phyloP scores from a whole-genome alignment of 1,140 invertebrate species.

The Drosophila pectinifera region DNA sequence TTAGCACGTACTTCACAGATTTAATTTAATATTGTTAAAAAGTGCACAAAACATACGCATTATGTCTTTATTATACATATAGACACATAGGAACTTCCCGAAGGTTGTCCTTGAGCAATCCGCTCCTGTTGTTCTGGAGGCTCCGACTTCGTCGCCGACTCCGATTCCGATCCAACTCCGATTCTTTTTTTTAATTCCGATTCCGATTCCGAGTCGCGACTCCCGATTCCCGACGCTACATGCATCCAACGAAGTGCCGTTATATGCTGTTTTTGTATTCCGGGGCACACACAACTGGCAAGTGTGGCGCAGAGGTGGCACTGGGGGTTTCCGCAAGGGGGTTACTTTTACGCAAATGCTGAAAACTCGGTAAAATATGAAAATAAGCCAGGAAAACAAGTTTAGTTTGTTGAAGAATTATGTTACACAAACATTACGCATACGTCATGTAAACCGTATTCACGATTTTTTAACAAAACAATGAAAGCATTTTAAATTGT shows the following conservation, averaged over 20 bases:
- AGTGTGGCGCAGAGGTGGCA: conserved; percentile 24
- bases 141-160: conserved; percentile 3
- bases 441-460: neutral
- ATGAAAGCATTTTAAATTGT: too few relatives aligned
- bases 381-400: too few relatives aligned
- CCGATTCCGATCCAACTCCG: conserved; percentile 12
- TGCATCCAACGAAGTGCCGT: conserved; percentile 34
- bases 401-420: neutral
- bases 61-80: too few relatives aligned
- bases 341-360: neutral
- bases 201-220: conserved; percentile 8
- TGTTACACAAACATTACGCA: conserved; percentile 1
- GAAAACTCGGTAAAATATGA: neutral
- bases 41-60: too few relatives aligned
- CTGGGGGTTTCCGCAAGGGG: neutral
- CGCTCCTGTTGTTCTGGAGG: conserved; percentile 18
- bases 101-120: neutral
- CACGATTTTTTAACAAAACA: neutral
- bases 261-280: conserved; percentile 28
- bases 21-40: too few relatives aligned
- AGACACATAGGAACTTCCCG: too few relatives aligned
- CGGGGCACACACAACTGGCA: conserved; percentile 9
- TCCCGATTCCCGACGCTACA: conserved; percentile 24
- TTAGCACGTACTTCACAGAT: too few relatives aligned
- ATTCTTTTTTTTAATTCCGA: conserved; percentile 10